Percentiles rank a stretch among this genome's conserved stretches.
Conservation (phyloP, 2,113 vertebrate genomes). For the Oncorhynchus masou region DNA sequence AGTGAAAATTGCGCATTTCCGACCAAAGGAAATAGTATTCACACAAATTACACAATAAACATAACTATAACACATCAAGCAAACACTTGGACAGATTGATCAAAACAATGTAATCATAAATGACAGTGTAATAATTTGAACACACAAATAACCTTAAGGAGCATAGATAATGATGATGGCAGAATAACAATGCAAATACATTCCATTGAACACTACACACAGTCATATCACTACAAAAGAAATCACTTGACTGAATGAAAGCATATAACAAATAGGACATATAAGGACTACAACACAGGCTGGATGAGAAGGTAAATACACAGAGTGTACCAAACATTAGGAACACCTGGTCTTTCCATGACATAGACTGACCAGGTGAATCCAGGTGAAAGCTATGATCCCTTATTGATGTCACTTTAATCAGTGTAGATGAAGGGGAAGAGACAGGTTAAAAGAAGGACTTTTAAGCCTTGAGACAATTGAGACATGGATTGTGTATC, state of each 20-base stretch:
- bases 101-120: slow-evolving; percentile 47
- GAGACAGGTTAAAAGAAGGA: too few species aligned
- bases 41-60: slow-evolving; percentile 49
- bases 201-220: slow-evolving; percentile 21
- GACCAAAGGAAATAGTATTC: slow-evolving; percentile 62
- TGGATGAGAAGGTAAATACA: slow-evolving; percentile 23
- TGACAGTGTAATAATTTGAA: slow-evolving; percentile 29
- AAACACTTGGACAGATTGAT: slow-evolving; percentile 29
- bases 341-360: not conserved
- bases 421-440: too few species aligned
- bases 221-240: not conserved
- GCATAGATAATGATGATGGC: not conserved
- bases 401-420: too few species aligned
- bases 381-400: too few species aligned
- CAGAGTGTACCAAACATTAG: slow-evolving; percentile 1
- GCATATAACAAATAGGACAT: not conserved
- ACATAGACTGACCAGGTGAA: too few species aligned
- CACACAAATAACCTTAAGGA: slow-evolving; percentile 42
- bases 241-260: slow-evolving; percentile 45
- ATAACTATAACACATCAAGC: slow-evolving; percentile 46
- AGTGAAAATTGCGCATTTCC: slow-evolving; percentile 54
- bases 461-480: too few species aligned
- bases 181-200: slow-evolving; percentile 19
- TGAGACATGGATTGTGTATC: too few species aligned
- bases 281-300: slow-evolving; percentile 40